These are phyloP conservation scores for Patella ulyssiponensis DNA, from an alignment of 2,888 invertebrate genomes.

Conservation along the genomic window DNA sequence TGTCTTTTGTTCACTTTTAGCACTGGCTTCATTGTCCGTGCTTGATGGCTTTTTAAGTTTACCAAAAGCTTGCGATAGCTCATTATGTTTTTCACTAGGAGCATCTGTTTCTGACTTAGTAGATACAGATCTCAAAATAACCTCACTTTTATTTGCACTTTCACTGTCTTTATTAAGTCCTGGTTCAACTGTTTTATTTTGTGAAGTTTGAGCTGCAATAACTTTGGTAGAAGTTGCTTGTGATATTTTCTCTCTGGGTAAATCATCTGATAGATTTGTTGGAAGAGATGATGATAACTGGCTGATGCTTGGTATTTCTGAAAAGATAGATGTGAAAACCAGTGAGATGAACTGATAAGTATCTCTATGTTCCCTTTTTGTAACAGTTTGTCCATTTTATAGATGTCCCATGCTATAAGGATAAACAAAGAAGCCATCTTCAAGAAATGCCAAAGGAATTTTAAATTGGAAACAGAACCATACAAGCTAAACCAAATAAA, in stretches of 20 bases:
- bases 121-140: background rate
- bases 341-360: background rate
- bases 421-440: too few relatives aligned
- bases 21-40: too few relatives aligned
- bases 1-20: background rate
- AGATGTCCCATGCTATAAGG: background rate
- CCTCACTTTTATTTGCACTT: background rate
- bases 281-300: slow-evolving; percentile 4
- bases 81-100: slow-evolving; percentile 23
- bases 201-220: background rate
- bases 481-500: too few relatives aligned
- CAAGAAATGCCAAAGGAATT: too few relatives aligned
- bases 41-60: slow-evolving; percentile 43
- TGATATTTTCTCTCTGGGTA: background rate
- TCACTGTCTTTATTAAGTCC: background rate
- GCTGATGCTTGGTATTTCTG: background rate
- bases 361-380: background rate
- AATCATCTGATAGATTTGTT: background rate
- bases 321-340: background rate
- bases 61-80: slow-evolving; percentile 48
- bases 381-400: background rate
- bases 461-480: too few relatives aligned
- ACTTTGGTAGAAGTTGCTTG: background rate
- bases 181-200: background rate
- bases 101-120: background rate